Base-by-base conservation (phyloP, 2,113 vertebrate genomes). In the Hassar affinis region DNA sequence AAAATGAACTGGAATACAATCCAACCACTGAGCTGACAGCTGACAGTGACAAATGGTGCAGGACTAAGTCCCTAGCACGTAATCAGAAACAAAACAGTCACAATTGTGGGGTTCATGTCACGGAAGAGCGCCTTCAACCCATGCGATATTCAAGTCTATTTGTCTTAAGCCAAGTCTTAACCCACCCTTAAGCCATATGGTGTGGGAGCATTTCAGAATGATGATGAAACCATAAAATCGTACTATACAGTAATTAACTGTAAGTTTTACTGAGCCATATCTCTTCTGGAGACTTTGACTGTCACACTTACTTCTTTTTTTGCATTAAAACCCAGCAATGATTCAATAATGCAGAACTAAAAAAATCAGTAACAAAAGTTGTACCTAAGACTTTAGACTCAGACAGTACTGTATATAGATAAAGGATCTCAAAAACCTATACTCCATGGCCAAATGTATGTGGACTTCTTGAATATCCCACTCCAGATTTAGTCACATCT, bases 11-110 rank as follows among this genome's bases (percentile, higher is more conserved):
- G 22, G 77, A 45, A 61, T 61, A 59, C 77, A 61, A 45, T 78
- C 35, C 38, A 78, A 27, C 77, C 77, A 45, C 77, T 27, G 56
- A 78, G 38, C 20, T 47, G 77, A 61, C 77, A 78, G 77, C 77
- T 78, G 77, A 78, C 56, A 78, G 35, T 61, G 77, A 78, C 77
- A 78, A 78, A 61, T 78, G 56, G 77, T 61, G 56, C 33, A 57
- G 6, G 35, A 59, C 20, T 42, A 38, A 61, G 38, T 45, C 22
- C 27, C 56, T 14, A n/a, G 33, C 35, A 15, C 15, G 42, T 59
- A 33, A 78, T 56, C 35, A 35, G 18, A 56, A 38, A 77, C 27
- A 56, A 56, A 78, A 27, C 38, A 59, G 20, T 42, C 25, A 59
- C 22, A 14, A 27, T 45, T 42, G 35, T 61, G 77, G 54, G 18